Base-by-base conservation (phyloP, 2,797 vertebrate genomes). In the Schizopygopsis malacanthus region DNA sequence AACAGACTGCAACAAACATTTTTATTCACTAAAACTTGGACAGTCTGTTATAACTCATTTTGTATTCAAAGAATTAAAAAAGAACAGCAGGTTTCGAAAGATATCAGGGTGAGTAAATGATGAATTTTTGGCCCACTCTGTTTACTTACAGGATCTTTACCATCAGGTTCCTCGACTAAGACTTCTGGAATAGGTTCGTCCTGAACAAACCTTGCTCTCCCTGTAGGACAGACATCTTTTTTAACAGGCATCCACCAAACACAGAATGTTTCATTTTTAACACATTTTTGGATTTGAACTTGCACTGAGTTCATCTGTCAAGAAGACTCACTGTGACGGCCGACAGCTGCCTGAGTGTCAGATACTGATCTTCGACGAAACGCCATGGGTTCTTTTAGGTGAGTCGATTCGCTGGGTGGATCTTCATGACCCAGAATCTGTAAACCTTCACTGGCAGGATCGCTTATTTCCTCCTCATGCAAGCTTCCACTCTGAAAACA, bases 301-400 rank as follows among this genome's bases (percentile, higher is more conserved):
- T 25, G 41, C 7, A 45, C 39, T 63, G 39, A 79, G 61, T 65
- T 69, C 28, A 69, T 69, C 16, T 50, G 18, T 61, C 61, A 41
- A 33, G 3, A 50, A 18, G 13, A 89, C 92, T 94, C 83, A 96
- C 95, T 90, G 25, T 86, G 84, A 75, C 90, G 89, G 25, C 85
- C 22, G 0, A 81, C 10, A 25, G 92, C n/a, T 41, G 92, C 45
- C 0, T 83, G 90, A 2, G 95, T 92, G 63, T 97, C 96, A 0
- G 97, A 97, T 67, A 92, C 87, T 0, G 96, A 96, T 87, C 96
- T 94, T 1, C 89, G 91, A 0, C 95, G 92, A 87, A 96, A 95
- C 22, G 78, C 84, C 28, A 56, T 41, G 0, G 13, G 8, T 1
- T 79, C 77, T 56, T 85, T 37, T 22, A 47, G 25, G 67, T 85